Evolutionary conservation across 2,113 vertebrate species (phyloP).

Genomic region (Erythrocercus mccallii): DNA sequence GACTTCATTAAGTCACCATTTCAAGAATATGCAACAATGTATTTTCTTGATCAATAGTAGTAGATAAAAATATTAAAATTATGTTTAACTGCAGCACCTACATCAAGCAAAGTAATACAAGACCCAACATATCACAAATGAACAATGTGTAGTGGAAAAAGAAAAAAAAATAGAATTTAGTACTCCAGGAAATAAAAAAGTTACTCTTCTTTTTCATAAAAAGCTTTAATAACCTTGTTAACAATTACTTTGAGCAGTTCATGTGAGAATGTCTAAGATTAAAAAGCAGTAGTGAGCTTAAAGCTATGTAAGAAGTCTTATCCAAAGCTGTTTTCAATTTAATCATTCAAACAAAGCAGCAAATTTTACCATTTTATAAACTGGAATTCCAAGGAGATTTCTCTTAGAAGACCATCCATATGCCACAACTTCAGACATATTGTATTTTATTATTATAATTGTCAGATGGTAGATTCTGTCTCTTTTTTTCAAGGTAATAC

Average conservation of each 20-base stretch:
- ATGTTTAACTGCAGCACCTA: background rate
- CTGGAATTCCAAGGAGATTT: background rate
- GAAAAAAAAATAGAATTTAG: background rate
- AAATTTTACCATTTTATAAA: background rate
- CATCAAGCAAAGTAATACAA: background rate
- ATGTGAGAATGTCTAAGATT: background rate
- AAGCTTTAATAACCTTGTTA: background rate
- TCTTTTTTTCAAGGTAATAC: background rate
- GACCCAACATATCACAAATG: background rate
- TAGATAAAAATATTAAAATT: constrained; percentile 28
- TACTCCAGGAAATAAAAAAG: background rate
- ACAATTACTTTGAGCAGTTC: background rate
- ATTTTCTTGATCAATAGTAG: background rate
- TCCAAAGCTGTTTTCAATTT: background rate
- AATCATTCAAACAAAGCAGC: background rate
- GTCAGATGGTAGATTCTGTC: background rate
- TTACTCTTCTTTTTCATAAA: background rate
- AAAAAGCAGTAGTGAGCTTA: background rate
- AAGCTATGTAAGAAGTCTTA: background rate
- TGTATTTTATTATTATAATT: background rate
- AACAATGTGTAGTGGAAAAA: background rate
- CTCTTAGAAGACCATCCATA: background rate
- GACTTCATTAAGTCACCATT: background rate
- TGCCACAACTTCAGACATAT: background rate
- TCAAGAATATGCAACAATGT: background rate